These are phyloP conservation scores for Myotis brandtii DNA, from an alignment of 2,113 vertebrate genomes.

Conservation along the genomic window DNA sequence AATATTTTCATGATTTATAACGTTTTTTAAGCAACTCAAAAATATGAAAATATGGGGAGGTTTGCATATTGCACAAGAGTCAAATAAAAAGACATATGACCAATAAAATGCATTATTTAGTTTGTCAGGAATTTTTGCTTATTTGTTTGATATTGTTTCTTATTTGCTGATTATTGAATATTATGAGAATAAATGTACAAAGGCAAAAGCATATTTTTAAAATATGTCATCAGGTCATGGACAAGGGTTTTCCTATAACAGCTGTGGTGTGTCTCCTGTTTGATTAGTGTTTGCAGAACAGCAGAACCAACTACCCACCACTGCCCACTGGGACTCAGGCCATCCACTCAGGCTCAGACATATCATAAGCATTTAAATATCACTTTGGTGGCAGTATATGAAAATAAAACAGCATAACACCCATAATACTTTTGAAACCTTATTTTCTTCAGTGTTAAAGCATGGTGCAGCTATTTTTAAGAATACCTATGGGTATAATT, in stretches of 20 bases:
- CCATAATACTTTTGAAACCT: neutral
- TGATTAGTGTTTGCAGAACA: neutral
- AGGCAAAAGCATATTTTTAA: neutral
- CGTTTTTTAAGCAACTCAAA: neutral
- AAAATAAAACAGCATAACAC: neutral
- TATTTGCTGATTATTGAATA: neutral
- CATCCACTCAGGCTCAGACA: neutral
- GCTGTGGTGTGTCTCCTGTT: rapidly evolving
- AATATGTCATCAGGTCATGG: neutral
- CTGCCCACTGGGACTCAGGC: too few relatives aligned
- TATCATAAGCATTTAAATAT: neutral
- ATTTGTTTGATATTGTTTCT: neutral
- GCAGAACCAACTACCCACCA: neutral
- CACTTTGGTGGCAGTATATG: neutral
- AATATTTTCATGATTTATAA: constrained; percentile 2
- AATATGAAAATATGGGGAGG: neutral
- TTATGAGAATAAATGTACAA: neutral
- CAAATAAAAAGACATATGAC: neutral
- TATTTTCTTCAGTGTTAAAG: neutral
- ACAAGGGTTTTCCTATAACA: neutral
- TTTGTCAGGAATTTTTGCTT: neutral
- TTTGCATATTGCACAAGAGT: neutral
- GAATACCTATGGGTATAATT: neutral
- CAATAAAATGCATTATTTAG: neutral
- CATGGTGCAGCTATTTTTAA: neutral